Evolutionary conservation across 2,888 invertebrate genomes (phyloP), one percentile per base, ranked within the genome.

Genomic region (Steinernema hermaphroditum): DNA sequence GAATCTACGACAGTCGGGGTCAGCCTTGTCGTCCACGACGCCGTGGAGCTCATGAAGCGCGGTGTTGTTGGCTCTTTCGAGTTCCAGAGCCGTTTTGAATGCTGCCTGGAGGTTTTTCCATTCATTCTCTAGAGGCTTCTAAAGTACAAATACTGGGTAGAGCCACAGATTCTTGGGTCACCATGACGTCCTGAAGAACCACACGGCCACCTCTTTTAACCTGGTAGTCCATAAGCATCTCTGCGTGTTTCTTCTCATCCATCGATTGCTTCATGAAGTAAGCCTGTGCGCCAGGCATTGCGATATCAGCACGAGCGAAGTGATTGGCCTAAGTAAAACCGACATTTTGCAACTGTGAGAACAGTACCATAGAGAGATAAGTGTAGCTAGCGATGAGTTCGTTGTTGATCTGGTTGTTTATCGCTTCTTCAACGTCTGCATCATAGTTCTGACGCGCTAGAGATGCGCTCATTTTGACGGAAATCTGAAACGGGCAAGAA

Each of bases 171-270:
- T 41, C 14, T 41, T 41, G 41, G 41, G 14, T 41, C 32, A 74
- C 72, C 68, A 16, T 37, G 12, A 74, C 22, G 43, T 73, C 24
- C 16, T 24, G 41, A 24, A 75, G 69, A 14, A 72, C 68, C 27
- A 80, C 77, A 43, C 44, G 77, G 19, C 78, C 79, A 6, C 79
- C 78, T 6, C 78, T 70, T 1, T 57, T 57, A 34, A 74, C 72
- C 44, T 72, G 70, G 70, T 79, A 78, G 62, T 78, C 78, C 72
- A 78, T 78, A 9, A 78, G 74, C 41, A 73, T 77, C 49, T 80
- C 72, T 2, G 78, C 78, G 37, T 78, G 78, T 14, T 50, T 22
- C 24, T 74, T 50, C 69, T 78, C 78, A 43, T 78, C 76, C 16
- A 62, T 14, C 22, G 78, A 76, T 41, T 78, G 78, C 19, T 74